Evolutionary conservation across 2,113 vertebrate species (phyloP).

Genomic region (Numenius arquata): DNA sequence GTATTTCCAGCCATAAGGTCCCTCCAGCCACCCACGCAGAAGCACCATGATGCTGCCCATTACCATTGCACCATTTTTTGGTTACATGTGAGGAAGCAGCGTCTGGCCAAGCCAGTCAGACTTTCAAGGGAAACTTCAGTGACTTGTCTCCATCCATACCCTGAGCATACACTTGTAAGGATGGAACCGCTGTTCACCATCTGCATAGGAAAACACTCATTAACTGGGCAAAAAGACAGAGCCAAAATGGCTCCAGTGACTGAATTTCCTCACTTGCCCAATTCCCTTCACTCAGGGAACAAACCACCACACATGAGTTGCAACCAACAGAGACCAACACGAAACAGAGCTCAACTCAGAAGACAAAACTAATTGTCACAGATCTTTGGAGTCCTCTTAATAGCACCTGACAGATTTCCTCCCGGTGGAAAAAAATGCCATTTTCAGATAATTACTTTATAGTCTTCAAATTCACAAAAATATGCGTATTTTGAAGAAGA

Average conservation of each 20-base stretch:
- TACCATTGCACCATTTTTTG: not conserved
- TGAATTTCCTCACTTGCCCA: not conserved
- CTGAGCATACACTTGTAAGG: accelerated
- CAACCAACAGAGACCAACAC: accelerated
- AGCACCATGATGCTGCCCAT: not conserved
- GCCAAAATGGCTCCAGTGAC: not conserved
- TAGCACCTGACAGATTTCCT: not conserved
- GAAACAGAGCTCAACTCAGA: not conserved
- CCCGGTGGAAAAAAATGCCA: not conserved
- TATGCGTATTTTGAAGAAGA: not conserved
- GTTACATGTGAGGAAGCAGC: not conserved
- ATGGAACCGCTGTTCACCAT: not conserved
- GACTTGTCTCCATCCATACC: not conserved
- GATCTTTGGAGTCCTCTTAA: not conserved
- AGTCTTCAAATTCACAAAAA: not conserved
- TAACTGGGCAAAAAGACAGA: not conserved
- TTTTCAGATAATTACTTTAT: not conserved
- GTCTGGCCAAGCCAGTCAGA: not conserved
- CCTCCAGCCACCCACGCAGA: not conserved
- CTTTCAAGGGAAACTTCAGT: not conserved
- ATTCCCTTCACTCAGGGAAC: accelerated
- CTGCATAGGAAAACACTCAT: accelerated
- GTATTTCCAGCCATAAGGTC: not conserved
- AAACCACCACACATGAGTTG: accelerated
- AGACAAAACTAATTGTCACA: not conserved